These are phyloP conservation scores for Zoroaster sp. DNA, from an alignment of 53 echinoderm and acorn worm genomes.

Conservation along the genomic window DNA sequence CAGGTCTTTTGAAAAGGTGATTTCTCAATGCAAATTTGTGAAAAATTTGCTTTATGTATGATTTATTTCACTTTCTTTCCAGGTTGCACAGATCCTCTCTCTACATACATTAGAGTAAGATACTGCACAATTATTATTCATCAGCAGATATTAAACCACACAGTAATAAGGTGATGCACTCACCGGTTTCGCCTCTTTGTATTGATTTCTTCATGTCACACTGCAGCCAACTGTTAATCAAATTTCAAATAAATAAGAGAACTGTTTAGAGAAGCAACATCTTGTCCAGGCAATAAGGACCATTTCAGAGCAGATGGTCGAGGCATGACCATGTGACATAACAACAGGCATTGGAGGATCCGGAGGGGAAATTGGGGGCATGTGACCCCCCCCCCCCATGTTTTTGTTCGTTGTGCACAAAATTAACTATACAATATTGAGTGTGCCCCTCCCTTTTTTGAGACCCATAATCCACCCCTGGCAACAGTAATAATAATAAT, in stretches of 20 bases:
- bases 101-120: neutral
- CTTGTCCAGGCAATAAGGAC: neutral
- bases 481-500: no score
- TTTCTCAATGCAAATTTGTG: neutral
- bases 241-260: neutral
- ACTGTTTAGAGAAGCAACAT: neutral
- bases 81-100: neutral
- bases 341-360: no score
- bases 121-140: neutral
- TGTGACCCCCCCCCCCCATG: no score
- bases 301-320: no score
- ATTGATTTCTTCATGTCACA: conserved; percentile 67
- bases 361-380: no score
- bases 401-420: no score
- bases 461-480: no score
- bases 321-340: no score
- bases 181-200: conserved; percentile 53
- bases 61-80: neutral
- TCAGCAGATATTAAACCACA: neutral
- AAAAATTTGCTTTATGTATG: neutral
- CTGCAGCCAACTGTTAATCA: conserved; percentile 59
- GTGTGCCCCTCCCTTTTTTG: no score
- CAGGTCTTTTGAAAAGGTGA: neutral
- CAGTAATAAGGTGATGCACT: neutral
- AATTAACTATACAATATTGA: no score